These are phyloP conservation scores for Malthinus seriepunctatus DNA, from an alignment of 2,888 invertebrate genomes.

Conservation along the genomic window DNA sequence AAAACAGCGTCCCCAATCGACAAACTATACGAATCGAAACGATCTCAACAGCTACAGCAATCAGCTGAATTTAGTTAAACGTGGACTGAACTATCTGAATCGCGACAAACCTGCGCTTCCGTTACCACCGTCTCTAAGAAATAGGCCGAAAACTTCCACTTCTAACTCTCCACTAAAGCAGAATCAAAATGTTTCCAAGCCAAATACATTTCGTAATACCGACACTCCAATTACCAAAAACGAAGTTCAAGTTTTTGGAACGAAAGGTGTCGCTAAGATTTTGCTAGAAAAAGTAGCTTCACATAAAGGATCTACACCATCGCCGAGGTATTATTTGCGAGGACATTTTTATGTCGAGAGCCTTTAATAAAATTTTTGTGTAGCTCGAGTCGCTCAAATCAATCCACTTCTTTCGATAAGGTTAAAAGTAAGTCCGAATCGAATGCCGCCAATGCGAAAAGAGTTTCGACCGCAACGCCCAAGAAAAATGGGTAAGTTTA, in stretches of 20 bases:
- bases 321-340: neutral
- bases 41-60: too few species aligned
- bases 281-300: neutral
- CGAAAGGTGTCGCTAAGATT: slow-evolving; percentile 13
- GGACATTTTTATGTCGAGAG: neutral
- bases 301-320: neutral
- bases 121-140: too few species aligned
- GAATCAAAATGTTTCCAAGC: neutral
- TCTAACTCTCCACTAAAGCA: neutral
- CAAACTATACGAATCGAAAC: neutral
- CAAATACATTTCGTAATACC: neutral
- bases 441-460: neutral
- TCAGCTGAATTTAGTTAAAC: neutral
- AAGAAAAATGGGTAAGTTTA: slow-evolving; percentile 36
- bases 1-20: neutral
- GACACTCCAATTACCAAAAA: neutral
- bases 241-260: slow-evolving; percentile 15
- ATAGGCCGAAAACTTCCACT: neutral
- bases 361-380: neutral
- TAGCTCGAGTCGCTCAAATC: slow-evolving; percentile 4
- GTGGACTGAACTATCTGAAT: neutral
- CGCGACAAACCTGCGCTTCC: too few species aligned
- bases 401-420: neutral
- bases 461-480: neutral
- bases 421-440: slow-evolving; percentile 9